phyloP scores from a whole-genome alignment of 2,888 invertebrate genomes.

The Coronaproctus castanopsis region DNA sequence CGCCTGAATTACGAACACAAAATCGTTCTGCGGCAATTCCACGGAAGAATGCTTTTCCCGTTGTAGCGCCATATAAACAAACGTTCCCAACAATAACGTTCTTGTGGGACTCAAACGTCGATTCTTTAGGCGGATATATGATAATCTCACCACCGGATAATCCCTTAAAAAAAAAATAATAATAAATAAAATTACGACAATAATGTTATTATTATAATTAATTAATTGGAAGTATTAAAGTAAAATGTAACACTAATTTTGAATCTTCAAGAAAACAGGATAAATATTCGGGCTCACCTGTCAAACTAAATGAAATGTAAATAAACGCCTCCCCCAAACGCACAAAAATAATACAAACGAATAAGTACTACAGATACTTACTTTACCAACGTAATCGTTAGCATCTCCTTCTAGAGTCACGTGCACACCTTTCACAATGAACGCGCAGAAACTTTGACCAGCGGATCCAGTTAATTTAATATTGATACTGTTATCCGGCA shows the following conservation, averaged over 20 bases:
- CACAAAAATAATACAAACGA: too few species aligned
- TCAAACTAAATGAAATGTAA: too few species aligned
- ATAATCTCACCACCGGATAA: conserved; percentile 85
- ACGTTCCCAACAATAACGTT: conserved; percentile 98
- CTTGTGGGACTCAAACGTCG: conserved; percentile 51
- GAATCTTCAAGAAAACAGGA: too few species aligned
- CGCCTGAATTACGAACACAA: conserved; percentile 95
- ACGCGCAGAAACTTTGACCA: conserved; percentile 97
- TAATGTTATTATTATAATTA: too few species aligned
- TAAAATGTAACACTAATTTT: too few species aligned
- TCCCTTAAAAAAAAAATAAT: conserved; percentile 33
- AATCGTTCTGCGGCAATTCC: conserved; percentile 96
- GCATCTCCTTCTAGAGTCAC: conserved; percentile 89
- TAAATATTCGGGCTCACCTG: too few species aligned
- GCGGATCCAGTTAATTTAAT: conserved; percentile 78
- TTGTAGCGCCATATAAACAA: conserved; percentile 90
- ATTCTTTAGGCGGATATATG: conserved; percentile 73
- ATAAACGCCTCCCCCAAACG: too few species aligned
- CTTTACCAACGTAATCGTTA: conserved; percentile 93
- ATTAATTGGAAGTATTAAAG: too few species aligned
- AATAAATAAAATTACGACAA: conserved; percentile 4
- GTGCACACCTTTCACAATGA: conserved; percentile 72
- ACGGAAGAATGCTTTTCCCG: conserved; percentile 80
- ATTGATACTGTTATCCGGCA: conserved; percentile 61
- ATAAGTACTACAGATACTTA: too few species aligned